phyloP scores from a whole-genome alignment of 2,113 vertebrate species.

The Lepus timidus region DNA sequence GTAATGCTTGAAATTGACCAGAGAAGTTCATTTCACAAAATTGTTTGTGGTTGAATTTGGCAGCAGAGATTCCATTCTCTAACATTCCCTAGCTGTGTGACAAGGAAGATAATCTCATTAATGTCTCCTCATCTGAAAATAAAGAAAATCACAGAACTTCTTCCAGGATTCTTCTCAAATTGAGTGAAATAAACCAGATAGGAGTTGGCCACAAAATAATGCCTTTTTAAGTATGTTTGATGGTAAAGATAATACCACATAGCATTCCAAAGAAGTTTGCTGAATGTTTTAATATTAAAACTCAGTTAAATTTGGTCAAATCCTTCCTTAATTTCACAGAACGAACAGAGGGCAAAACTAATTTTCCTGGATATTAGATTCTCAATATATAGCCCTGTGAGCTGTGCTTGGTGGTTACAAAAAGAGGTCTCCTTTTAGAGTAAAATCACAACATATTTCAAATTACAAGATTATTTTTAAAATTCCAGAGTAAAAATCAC shows the following conservation, averaged over 20 bases:
- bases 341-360: background rate
- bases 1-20: background rate
- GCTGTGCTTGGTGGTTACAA: background rate
- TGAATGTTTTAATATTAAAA: slow-evolving; percentile 33
- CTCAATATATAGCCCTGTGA: background rate
- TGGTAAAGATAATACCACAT: background rate
- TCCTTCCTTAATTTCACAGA: background rate
- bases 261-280: background rate
- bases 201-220: background rate
- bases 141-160: background rate
- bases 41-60: background rate
- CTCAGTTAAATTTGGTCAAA: slow-evolving; percentile 11
- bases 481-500: background rate
- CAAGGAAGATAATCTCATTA: background rate
- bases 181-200: slow-evolving; percentile 14
- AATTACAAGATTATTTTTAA: background rate
- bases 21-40: background rate
- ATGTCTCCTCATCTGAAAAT: slow-evolving; percentile 7
- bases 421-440: background rate
- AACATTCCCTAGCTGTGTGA: background rate
- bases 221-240: slow-evolving; percentile 7
- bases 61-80: background rate
- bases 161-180: slow-evolving; percentile 29
- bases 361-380: background rate
- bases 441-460: background rate